Percentiles rank a stretch among this genome's conserved stretches.
phyloP scores from a whole-genome alignment of 2,113 vertebrate species.

The Hippotragus niger region DNA sequence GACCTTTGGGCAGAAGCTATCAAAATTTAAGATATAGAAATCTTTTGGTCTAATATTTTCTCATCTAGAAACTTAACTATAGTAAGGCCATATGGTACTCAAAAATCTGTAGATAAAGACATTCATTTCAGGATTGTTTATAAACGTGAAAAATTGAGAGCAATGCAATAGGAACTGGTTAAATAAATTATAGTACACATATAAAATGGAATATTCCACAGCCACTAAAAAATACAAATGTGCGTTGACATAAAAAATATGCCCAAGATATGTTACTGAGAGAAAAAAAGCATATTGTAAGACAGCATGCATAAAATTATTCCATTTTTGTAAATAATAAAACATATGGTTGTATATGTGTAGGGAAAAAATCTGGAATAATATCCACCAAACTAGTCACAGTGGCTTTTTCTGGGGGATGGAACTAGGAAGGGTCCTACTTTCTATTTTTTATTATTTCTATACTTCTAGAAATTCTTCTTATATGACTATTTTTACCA shows the following conservation, averaged over 20 bases:
- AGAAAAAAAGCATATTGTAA: neutral
- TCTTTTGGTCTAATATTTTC: neutral
- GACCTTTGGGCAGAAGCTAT: neutral
- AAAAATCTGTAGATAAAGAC: neutral
- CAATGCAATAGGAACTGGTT: neutral
- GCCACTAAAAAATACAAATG: constrained; percentile 9
- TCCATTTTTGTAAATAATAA: constrained; percentile 25
- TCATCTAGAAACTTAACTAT: neutral
- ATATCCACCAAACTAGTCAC: neutral
- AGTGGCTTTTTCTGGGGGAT: neutral
- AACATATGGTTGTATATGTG: neutral
- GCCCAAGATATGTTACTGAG: neutral
- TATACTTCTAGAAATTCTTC: neutral
- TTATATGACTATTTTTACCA: neutral
- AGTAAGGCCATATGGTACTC: neutral
- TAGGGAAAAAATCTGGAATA: neutral
- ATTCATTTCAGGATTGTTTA: neutral
- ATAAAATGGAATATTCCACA: neutral
- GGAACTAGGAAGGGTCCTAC: neutral
- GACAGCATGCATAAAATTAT: constrained; percentile 27
- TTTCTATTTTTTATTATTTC: constrained; percentile 23
- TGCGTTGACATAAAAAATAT: neutral
- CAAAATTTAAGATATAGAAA: neutral
- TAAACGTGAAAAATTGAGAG: neutral
- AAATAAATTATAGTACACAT: constrained; percentile 7